Evolutionary conservation across 2,888 invertebrate genomes (phyloP).

Genomic region (Terebella lapidaria): DNA sequence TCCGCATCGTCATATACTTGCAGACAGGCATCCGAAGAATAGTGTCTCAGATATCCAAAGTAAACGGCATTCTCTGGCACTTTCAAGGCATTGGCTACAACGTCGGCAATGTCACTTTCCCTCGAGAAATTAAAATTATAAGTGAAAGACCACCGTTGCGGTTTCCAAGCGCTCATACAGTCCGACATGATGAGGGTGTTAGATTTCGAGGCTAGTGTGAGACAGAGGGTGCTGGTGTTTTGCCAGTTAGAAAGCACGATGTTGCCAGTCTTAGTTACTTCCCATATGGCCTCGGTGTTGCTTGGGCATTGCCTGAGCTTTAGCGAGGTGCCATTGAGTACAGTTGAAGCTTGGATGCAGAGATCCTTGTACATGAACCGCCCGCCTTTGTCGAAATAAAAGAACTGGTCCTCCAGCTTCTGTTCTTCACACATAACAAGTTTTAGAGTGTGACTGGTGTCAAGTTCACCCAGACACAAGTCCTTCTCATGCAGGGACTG

Average conservation of each 20-base stretch:
- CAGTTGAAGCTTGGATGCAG: not conserved
- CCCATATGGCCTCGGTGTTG: not conserved
- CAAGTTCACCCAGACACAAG: not conserved
- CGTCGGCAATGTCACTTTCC: not conserved
- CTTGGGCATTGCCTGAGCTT: not conserved
- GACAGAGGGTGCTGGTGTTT: not conserved
- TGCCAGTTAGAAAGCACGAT: not conserved
- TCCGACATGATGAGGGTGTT: too few species aligned
- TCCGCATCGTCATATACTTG: not conserved
- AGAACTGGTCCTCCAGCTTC: not conserved
- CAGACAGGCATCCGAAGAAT: not conserved
- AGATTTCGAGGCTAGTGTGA: too few species aligned
- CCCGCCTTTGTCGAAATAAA: not conserved
- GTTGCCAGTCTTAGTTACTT: not conserved
- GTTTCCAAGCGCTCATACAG: too few species aligned
- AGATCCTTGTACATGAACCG: not conserved
- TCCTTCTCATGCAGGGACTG: not conserved
- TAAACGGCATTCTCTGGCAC: not conserved
- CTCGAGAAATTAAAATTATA: not conserved
- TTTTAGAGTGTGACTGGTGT: not conserved
- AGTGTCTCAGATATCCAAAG: not conserved
- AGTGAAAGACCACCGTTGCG: not conserved
- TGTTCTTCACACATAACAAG: not conserved
- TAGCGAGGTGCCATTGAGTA: not conserved
- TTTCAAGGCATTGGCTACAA: not conserved